Base-by-base conservation (phyloP, 2,113 vertebrate genomes). In the Ammodytes dubius region DNA sequence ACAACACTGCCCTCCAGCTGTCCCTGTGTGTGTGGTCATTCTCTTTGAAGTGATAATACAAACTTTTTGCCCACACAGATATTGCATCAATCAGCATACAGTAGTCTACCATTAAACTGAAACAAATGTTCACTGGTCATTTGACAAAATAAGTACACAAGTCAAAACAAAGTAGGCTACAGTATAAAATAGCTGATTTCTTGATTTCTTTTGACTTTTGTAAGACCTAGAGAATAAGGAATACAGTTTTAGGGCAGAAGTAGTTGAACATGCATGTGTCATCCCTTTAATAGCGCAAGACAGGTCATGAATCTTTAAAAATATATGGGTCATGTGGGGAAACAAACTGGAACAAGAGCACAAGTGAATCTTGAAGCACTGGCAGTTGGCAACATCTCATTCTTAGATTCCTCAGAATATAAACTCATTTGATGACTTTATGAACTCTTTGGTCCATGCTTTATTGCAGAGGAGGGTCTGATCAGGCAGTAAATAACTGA, bases 401-500 rank as follows among this genome's bases (percentile, higher is more conserved):
- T 70, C 64, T 77, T 52, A 39, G 66, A 79, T 53, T 69, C 52
- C 13, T 74, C n/a, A 37, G 69, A 70, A 77, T 60, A 64, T 52
- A 70, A 81, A 77, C 35, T 52, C 19, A 56, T 77, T 70, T 89
- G 87, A 92, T 69, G 74, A 80, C 74, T 83, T 88, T 74, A 81
- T 89, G 39, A 79, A 73, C 59, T 57, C 74, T 77, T 77, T 2
- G 11, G 13, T 74, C 47, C 4, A 54, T 65, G 68, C 50, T 87
- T 80, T 82, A 81, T 49, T 47, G 43, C 66, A n/a, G 0, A 70
- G 40, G 59, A 49, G n/a, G 52, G 14, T 73, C 65, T 42, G 69
- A 87, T 80, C 35, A 67, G 54, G 88, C 42, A 54, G 73, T 83
- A 84, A 91, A 90, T 87, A 92, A 83, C 78, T 8, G 19, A 45